Base-by-base conservation (phyloP, 2,888 invertebrate genomes). In the Drosophila neotestacea region DNA sequence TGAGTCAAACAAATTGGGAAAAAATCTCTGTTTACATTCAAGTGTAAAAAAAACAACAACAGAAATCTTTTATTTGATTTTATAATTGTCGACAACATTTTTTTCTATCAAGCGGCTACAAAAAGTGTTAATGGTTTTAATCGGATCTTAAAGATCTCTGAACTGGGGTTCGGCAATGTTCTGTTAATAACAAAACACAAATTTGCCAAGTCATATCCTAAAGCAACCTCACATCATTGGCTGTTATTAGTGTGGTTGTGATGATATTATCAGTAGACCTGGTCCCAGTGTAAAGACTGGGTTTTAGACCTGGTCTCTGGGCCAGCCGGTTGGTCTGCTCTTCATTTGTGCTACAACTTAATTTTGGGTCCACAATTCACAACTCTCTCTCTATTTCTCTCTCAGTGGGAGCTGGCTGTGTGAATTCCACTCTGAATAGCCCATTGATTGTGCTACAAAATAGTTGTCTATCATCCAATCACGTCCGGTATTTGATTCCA, bases 151-250 rank as follows among this genome's bases (percentile, higher is more conserved):
- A 70, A 83, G 77, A 87, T 87, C 87, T 83, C 13, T 22, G 41
- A 41, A 0, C 22, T 22, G 22, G 48, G 47, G 47, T 41, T 39
- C 54, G 54, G 61, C 70, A 73, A 69, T 71, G 54, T 66, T 81
- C 65, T 71, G 60, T 72, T 79, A 78, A 86, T 89, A 84, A 86
- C 76, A 74, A 16, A 16, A 16, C 79, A 73, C 74, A 81, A 89
- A 83, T 89, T 89, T 85, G 88, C 84, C 89, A 80, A 81, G 90
- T 90, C 88, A 90, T 89, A 88, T 85, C 90, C 89, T 73, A 90
- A 78, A 89, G 88, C 89, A 83, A 48, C 46, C 62, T 73, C 66
- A 69, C 71, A 74, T 79, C 74, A 88, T 89, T 87, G 88, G 76
- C 77, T 76, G 86, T 76, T 88, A 85, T 88, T 87, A 82, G 80